Evolutionary conservation across 1,140 invertebrate species (phyloP), one percentile per base, ranked within the genome.

Genomic region (Ceratosolen solmsi): DNA sequence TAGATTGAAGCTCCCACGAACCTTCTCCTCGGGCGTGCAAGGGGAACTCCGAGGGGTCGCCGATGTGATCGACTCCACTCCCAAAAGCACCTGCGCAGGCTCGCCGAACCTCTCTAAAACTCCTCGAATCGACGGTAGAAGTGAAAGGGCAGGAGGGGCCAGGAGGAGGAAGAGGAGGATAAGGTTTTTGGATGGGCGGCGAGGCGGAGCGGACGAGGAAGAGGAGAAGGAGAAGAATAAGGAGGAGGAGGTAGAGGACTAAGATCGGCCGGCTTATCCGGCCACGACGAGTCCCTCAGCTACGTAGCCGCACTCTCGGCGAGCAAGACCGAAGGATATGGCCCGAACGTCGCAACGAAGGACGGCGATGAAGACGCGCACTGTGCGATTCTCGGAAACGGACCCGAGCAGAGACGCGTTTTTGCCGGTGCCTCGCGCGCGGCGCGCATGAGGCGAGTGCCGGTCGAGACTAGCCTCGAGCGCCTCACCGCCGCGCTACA

Each of bases 321-420:
- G 22, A 9, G 25, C n/a, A n/a, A n/a, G n/a, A n/a, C n/a, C n/a
- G n/a, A n/a, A n/a, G n/a, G n/a, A n/a, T n/a, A n/a, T n/a, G n/a
- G n/a, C n/a, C n/a, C n/a, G n/a, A n/a, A n/a, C n/a, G n/a, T n/a
- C n/a, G n/a, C n/a, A n/a, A n/a, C n/a, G n/a, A n/a, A n/a, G n/a
- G n/a, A n/a, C n/a, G n/a, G 13, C 85, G 85, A 82, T n/a, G 84
- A 82, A 84, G 84, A 84, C 83, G 84, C 82, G 84, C 81, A 80
- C 85, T 84, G 20, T 49, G 84, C 75, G 85, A 83, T 86, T 86
- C 83, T 79, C 76, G 83, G 86, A 86, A 85, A 83, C 85, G 84
- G 82, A 77, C 83, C 80, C 75, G 87, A 86, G 78, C 85, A 86
- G 86, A 85, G 88, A 87, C 87, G 86, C 84, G 86, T 89, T 89